Conservation (phyloP, 1,140 invertebrate genomes). For the Hypsibius dujardini region DNA sequence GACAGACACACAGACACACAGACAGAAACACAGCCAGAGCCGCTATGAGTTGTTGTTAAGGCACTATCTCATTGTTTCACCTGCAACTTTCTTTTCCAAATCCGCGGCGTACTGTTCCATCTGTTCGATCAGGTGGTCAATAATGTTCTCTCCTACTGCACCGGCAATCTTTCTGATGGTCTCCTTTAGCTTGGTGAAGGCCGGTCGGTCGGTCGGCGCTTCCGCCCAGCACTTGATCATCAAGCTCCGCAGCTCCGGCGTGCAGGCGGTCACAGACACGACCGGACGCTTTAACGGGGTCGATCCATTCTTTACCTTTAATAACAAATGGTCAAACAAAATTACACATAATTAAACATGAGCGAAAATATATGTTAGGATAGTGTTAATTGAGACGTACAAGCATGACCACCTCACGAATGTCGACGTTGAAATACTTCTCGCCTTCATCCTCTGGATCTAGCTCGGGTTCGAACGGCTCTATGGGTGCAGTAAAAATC, state of each 20-base stretch:
- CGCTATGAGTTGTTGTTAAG: too few species aligned
- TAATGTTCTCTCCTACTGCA: not conserved
- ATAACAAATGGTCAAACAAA: not conserved
- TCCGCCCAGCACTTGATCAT: conserved; percentile 79
- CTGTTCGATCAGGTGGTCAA: not conserved
- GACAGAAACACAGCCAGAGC: too few species aligned
- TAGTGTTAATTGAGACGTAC: too few species aligned
- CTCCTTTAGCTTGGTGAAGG: conserved; percentile 44
- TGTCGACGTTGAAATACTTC: too few species aligned
- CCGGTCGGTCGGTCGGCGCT: conserved; percentile 63
- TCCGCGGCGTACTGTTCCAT: not conserved
- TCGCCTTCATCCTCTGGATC: too few species aligned
- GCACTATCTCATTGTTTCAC: too few species aligned
- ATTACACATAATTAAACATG: too few species aligned
- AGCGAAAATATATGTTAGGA: too few species aligned
- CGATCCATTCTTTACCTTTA: not conserved
- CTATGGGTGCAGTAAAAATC: too few species aligned
- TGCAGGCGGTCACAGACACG: not conserved
- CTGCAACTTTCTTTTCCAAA: not conserved
- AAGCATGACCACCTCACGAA: too few species aligned
- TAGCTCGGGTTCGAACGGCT: too few species aligned
- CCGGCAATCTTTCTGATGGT: not conserved
- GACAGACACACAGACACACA: too few species aligned
- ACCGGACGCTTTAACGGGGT: not conserved
- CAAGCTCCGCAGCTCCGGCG: conserved; percentile 49